Base-by-base conservation (phyloP, 2,888 invertebrate genomes). In the Anthrax anthrax region DNA sequence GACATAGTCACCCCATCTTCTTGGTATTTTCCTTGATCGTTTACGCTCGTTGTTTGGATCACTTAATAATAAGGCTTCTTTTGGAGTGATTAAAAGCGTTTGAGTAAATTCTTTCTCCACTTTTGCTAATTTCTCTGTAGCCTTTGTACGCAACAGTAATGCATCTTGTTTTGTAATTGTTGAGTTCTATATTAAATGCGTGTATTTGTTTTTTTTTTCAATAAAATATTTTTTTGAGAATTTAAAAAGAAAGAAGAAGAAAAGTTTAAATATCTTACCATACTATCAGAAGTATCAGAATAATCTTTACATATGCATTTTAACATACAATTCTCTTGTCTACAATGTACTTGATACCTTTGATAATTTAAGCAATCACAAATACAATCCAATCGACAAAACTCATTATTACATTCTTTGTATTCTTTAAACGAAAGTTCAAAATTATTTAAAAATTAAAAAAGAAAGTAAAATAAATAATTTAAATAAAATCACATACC, bases 61-160 rank as follows among this genome's bases (percentile, higher is more conserved):
- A 50, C 79, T 79, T 27, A 82, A 70, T 10, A 81, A 62, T 54
- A 81, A 73, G 42, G 78, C 78, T 62, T 78, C 76, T 56, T 80
- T 74, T 23, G 75, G 76, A 12, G 77, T 74, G 38, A 78, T 65
- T 46, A 83, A 76, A 19, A 83, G 73, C 5, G 83, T 83, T 55
- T 81, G 80, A 16, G 78, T 80, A 62, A 83, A 83, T 57, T 81
- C 81, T 60, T 77, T 74, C 61, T 83, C 82, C 57, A 78, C 78
- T 60, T 76, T 79, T 1, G 81, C 76, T 50, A 83, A 64, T 47
- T 74, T 72, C 39, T 66, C 67, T 0, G 66, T 67, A 6, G 68
- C 68, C 46, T 65, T 57, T 27, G 65, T 63, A 0, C 67, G 61
- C 45, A 68, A 51, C 50, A 64, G 58, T 44, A 64, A 62, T 0